A percentile compares a stretch with the other conserved stretches of the same genome.
phyloP scores from a whole-genome alignment of 2,113 vertebrate species.

The Crotalus horridus region DNA sequence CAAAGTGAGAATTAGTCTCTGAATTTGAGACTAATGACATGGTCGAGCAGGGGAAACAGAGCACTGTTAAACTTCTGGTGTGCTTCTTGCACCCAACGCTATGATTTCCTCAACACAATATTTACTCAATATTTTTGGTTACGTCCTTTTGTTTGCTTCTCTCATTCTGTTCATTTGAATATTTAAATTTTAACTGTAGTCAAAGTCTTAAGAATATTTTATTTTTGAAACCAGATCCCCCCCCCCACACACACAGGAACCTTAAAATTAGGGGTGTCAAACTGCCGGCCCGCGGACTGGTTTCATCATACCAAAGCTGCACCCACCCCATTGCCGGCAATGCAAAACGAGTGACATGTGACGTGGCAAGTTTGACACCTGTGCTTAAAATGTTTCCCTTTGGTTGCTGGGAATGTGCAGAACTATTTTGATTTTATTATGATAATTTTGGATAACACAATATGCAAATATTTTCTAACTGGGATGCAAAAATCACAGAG shows the following conservation, averaged over 20 bases:
- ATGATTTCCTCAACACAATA: not conserved
- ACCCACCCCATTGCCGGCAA: too few relatives aligned
- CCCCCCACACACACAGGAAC: not conserved
- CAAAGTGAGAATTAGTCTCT: not conserved
- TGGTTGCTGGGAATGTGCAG: not conserved
- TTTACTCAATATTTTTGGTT: not conserved
- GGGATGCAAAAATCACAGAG: not conserved
- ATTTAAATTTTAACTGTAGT: not conserved
- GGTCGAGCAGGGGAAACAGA: not conserved
- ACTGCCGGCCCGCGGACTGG: too few relatives aligned
- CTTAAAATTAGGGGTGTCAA: not conserved
- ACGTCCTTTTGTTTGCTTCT: not conserved
- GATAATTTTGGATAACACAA: not conserved
- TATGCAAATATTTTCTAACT: not conserved
- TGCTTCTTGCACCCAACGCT: not conserved
- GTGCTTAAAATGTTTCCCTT: not conserved
- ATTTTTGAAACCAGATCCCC: not conserved
- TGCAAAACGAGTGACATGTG: too few relatives aligned
- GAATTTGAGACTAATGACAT: not conserved
- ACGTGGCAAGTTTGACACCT: too few relatives aligned
- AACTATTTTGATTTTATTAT: not conserved
- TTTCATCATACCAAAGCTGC: too few relatives aligned
- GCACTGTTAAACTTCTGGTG: not conserved
- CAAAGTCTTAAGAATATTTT: not conserved
- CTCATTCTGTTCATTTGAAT: not conserved